Conservation (phyloP, 2,888 invertebrate species). For the Panzeria rudis region DNA sequence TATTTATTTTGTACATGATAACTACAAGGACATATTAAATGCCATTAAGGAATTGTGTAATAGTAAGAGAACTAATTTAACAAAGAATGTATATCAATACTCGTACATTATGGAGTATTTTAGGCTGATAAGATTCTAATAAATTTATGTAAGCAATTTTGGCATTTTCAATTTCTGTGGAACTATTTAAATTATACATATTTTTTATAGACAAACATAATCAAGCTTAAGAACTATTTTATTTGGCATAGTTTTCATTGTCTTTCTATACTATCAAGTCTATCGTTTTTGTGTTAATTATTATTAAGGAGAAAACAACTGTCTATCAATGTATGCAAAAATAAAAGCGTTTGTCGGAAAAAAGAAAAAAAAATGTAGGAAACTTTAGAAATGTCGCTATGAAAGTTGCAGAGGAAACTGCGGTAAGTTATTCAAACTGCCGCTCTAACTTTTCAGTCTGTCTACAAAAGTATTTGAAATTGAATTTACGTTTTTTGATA, state of each 20-base stretch:
- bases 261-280: conserved; percentile 36
- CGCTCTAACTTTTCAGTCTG: conserved; percentile 39
- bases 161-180: too few relatives aligned
- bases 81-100: background rate
- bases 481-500: conserved; percentile 64
- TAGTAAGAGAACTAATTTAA: background rate
- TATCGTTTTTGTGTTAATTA: conserved; percentile 6
- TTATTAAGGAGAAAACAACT: background rate
- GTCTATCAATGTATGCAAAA: conserved; percentile 5
- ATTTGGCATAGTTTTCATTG: conserved; percentile 46
- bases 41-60: background rate
- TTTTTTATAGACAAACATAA: conserved; percentile 36
- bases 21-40: background rate
- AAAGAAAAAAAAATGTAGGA: conserved; percentile 11
- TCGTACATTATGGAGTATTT: background rate
- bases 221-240: conserved; percentile 39
- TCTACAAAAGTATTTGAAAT: conserved; percentile 65
- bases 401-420: conserved; percentile 53
- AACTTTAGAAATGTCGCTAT: conserved; percentile 55
- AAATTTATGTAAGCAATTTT: background rate
- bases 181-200: too few relatives aligned
- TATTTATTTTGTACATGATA: conserved; percentile 10
- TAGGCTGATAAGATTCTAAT: background rate
- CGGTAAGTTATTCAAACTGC: conserved; percentile 34
- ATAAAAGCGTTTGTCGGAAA: conserved; percentile 1